These are phyloP conservation scores for Saxidomus purpurata DNA, from an alignment of 1,140 invertebrate genomes.

Conservation along the genomic window DNA sequence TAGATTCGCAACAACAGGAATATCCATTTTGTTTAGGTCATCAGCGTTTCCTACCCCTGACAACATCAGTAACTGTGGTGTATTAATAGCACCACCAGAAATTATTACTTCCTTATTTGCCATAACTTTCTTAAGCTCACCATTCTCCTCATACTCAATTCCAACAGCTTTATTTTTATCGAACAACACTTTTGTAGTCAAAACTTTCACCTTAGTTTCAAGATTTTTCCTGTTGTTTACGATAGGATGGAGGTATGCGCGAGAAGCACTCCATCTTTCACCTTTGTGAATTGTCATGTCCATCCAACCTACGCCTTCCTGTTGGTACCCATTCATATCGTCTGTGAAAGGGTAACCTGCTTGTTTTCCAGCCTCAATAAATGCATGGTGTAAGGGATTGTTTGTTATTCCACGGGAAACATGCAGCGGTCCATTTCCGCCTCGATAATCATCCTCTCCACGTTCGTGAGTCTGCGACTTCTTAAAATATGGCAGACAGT, in stretches of 20 bases:
- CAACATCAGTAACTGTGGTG: slow-evolving; percentile 96
- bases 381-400: slow-evolving; percentile 89
- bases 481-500: slow-evolving; percentile 88
- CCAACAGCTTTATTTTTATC: slow-evolving; percentile 95
- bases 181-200: slow-evolving; percentile 94
- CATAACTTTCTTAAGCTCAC: slow-evolving; percentile 87
- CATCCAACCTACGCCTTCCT: slow-evolving; percentile 92
- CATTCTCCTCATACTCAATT: slow-evolving; percentile 92
- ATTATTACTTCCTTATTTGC: slow-evolving; percentile 89
- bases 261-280: slow-evolving; percentile 95
- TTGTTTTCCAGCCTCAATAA: slow-evolving; percentile 95
- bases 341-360: slow-evolving; percentile 97
- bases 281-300: slow-evolving; percentile 93
- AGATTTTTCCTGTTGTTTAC: slow-evolving; percentile 92
- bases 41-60: slow-evolving; percentile 95
- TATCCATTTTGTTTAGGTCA: slow-evolving; percentile 91
- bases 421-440: slow-evolving; percentile 86
- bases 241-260: slow-evolving; percentile 95
- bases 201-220: slow-evolving; percentile 94
- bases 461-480: slow-evolving; percentile 86
- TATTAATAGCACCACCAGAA: slow-evolving; percentile 94
- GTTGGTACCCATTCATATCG: slow-evolving; percentile 95
- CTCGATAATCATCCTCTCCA: slow-evolving; percentile 86
- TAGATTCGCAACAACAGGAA: slow-evolving; percentile 85
- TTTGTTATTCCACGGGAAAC: slow-evolving; percentile 86